Evolutionary conservation across 2,888 invertebrate genomes (phyloP).

Genomic region (Polydrusus cervinus): DNA sequence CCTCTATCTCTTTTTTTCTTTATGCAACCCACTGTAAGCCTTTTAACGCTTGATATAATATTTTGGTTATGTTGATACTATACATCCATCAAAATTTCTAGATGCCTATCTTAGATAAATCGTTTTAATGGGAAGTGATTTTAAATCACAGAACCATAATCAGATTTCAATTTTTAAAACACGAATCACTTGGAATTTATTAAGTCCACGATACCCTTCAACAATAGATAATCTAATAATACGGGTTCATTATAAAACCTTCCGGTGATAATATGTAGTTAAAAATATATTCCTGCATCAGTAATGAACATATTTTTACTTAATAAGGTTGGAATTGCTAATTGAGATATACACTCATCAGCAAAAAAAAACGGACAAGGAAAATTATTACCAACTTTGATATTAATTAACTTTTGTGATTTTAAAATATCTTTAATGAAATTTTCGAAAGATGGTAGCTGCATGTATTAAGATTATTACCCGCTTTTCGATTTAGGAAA

Average conservation of each 20-base stretch:
- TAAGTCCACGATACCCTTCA: background rate
- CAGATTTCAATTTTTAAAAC: conserved; percentile 1
- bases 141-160: background rate
- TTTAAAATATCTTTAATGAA: too few species aligned
- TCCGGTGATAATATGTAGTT: conserved; percentile 6
- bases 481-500: too few species aligned
- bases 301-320: background rate
- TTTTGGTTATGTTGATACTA: background rate
- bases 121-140: background rate
- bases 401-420: too few species aligned
- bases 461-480: too few species aligned
- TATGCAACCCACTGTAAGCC: too few species aligned
- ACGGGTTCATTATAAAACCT: conserved; percentile 14
- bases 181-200: background rate
- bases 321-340: background rate
- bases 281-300: background rate
- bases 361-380: too few species aligned
- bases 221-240: conserved; percentile 18
- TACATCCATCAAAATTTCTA: background rate
- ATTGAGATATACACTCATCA: too few species aligned
- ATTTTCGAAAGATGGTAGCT: too few species aligned
- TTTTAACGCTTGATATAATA: background rate
- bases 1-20: too few species aligned
- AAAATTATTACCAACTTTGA: too few species aligned
- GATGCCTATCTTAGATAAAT: background rate